Base-by-base conservation (phyloP, 2,113 vertebrate species). In the Cavia porcellus region DNA sequence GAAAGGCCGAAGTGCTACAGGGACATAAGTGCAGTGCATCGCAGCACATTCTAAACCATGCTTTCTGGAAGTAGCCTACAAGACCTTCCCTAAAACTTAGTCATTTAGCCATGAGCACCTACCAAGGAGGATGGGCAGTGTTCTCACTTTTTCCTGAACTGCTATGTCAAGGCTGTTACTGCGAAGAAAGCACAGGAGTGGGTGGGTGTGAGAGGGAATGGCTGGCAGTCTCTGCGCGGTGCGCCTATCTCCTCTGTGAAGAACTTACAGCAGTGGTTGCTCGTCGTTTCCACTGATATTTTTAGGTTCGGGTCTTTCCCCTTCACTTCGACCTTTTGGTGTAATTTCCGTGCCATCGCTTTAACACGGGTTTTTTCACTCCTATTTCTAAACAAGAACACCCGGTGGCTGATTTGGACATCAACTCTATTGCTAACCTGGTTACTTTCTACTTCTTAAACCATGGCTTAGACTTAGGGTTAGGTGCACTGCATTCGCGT, bases 361-460 rank as follows among this genome's bases (percentile, higher is more conserved):
- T 80, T 42, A 66, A 80, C n/a, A 25, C 62, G 52, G 68, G 38
- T 59, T 68, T 75, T 64, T 5, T 52, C 14, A n/a, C 70, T 50
- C 45, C 7, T 35, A 8, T 92, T 96, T 95, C 24, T 45, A 61
- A 57, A 82, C 3, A 20, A 84, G 32, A 84, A 84, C 12, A 59
- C 22, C 45, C 85, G 42, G 24, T 85, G 59, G 88, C 81, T 81
- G 50, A 75, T 83, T 61, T 72, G 50, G n/a, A 38, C 17, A 77
- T 87, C 24, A 45, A 17, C 30, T 38, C 91, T 85, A 42, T 42
- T 91, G 79, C 92, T 91, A 66, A n/a, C 66, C 38, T 93, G 91
- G 59, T 45, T 92, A 84, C 80, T 88, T 95, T 80, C 11, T 47
- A 38, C 15, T 10, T 50, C 45, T 91, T 13, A 70, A 93, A 47